These are phyloP conservation scores for Protomyctophum bolini DNA, from an alignment of 2,113 vertebrate genomes.

Conservation along the genomic window DNA sequence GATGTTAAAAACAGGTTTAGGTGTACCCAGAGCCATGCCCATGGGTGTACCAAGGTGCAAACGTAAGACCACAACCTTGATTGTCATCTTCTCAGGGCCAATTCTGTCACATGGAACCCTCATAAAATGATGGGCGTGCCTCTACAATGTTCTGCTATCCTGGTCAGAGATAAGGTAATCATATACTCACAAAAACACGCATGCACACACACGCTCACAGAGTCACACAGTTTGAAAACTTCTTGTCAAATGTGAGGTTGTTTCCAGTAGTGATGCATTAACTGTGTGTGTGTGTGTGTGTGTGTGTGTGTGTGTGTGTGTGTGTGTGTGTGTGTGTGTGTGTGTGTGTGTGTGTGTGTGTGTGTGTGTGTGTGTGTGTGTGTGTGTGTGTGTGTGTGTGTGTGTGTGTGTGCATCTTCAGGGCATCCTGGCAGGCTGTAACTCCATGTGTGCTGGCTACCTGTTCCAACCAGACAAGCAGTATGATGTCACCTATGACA, in stretches of 20 bases:
- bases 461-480: slow-evolving; percentile 99
- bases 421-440: slow-evolving; percentile 95
- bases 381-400: no score
- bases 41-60: no score
- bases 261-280: no score
- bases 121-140: slow-evolving; percentile 99
- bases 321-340: no score
- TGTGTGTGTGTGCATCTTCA: slow-evolving; percentile 47
- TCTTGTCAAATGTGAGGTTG: no score
- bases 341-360: no score
- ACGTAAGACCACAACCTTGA: no score
- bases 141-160: slow-evolving; percentile 96
- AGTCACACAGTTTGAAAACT: no score
- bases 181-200: neutral
- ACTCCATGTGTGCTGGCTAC: slow-evolving; percentile 98
- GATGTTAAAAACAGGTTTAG: no score
- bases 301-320: no score
- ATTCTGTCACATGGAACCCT: slow-evolving; percentile 98
- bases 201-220: neutral
- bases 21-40: no score
- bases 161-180: slow-evolving; percentile 94
- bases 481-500: slow-evolving; percentile 96
- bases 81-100: slow-evolving; percentile 82
- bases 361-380: no score
- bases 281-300: neutral